Percentiles rank a stretch among this genome's conserved stretches.
These are phyloP conservation scores for Eupsilia transversa DNA, from an alignment of 2,888 invertebrate genomes.

Conservation along the genomic window DNA sequence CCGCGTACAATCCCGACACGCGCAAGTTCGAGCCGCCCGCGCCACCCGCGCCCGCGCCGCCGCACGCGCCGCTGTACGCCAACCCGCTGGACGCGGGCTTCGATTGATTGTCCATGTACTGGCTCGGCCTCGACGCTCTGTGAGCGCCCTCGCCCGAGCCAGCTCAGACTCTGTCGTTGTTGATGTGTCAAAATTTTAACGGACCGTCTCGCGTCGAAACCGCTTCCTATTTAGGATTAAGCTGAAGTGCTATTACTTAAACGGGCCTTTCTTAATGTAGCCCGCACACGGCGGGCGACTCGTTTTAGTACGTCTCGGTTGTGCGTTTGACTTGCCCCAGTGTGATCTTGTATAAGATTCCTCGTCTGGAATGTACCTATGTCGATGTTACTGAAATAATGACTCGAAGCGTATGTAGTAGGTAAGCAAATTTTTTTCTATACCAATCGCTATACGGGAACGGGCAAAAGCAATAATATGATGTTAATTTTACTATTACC, in stretches of 20 bases:
- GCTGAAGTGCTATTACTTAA: conserved; percentile 90
- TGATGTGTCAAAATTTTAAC: conserved; percentile 78
- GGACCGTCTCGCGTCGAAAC: conserved; percentile 82
- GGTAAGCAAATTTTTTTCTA: conserved; percentile 89
- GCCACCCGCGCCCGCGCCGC: conserved; percentile 88
- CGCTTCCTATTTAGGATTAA: conserved; percentile 89
- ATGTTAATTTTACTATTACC: conserved; percentile 91
- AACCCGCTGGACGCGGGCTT: conserved; percentile 91
- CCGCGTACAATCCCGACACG: conserved; percentile 96
- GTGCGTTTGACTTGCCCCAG: conserved; percentile 90
- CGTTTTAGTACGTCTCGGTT: conserved; percentile 89
- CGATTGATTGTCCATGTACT: conserved; percentile 88
- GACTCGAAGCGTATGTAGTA: conserved; percentile 87
- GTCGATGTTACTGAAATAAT: conserved; percentile 83
- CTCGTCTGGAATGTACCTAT: conserved; percentile 82
- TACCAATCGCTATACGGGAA: conserved; percentile 91
- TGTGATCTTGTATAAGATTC: conserved; percentile 85
- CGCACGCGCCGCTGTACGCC: conserved; percentile 90
- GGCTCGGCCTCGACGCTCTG: conserved; percentile 86
- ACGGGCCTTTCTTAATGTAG: conserved; percentile 82
- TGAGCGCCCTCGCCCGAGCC: conserved; percentile 76
- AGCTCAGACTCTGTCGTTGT: conserved; percentile 73
- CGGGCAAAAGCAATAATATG: conserved; percentile 91
- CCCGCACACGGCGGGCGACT: conserved; percentile 79
- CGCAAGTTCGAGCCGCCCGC: conserved; percentile 95